Percentiles rank a stretch among this genome's conserved stretches.
Evolutionary conservation across 2,113 vertebrate species (phyloP).

Genomic region (Prunella himalayana): DNA sequence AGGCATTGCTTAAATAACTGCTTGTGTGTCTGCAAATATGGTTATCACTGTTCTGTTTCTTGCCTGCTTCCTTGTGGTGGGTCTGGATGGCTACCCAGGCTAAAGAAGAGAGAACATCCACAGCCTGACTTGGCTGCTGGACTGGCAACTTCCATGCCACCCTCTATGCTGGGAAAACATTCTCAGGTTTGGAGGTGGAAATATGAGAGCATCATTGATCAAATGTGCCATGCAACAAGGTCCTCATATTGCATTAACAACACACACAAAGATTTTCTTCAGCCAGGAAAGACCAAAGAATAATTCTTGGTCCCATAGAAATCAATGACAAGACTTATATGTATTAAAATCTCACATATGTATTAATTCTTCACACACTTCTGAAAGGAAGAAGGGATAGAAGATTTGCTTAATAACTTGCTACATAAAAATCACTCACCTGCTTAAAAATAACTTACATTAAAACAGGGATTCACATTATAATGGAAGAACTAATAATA

Average conservation of each 20-base stretch:
- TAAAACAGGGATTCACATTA: background rate
- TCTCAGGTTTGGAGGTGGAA: background rate
- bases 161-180: background rate
- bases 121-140: background rate
- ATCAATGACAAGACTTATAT: background rate
- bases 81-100: background rate
- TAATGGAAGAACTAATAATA: background rate
- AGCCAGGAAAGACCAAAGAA: background rate
- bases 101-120: background rate
- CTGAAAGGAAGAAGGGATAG: background rate
- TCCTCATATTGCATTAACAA: background rate
- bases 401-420: background rate
- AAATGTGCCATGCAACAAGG: background rate
- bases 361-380: background rate
- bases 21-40: background rate
- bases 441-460: background rate
- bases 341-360: background rate
- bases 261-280: background rate
- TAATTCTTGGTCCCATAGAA: background rate
- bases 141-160: background rate
- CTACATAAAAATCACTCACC: background rate
- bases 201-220: background rate
- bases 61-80: background rate
- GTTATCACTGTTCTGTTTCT: background rate
- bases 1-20: background rate